These are phyloP conservation scores for Sphecodes monilicornis DNA, from an alignment of 2,888 invertebrate genomes.

Conservation along the genomic window DNA sequence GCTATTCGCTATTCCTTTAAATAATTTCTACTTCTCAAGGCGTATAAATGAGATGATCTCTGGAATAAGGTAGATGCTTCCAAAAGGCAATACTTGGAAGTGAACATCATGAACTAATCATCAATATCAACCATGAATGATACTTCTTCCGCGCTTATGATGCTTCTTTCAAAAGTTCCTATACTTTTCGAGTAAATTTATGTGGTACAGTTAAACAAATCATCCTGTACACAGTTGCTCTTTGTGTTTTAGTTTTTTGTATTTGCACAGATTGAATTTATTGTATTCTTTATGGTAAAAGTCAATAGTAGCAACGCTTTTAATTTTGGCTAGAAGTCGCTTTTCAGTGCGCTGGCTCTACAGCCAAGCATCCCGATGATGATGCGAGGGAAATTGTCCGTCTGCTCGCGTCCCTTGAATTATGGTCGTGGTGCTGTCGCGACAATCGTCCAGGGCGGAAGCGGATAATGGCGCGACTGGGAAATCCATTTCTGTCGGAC, in stretches of 20 bases:
- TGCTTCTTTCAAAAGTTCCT: no score
- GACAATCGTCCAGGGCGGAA: constrained; percentile 38
- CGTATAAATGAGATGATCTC: no score
- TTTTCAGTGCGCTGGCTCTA: not conserved
- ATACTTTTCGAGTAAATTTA: no score
- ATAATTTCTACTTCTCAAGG: no score
- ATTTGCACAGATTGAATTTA: not conserved
- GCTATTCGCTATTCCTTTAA: no score
- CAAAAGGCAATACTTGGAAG: no score
- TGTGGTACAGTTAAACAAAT: not conserved
- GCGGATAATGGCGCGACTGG: constrained; percentile 37
- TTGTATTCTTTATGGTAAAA: not conserved
- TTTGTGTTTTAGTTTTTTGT: not conserved
- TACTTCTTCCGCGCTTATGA: no score
- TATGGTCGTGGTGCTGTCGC: not conserved
- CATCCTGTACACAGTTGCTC: not conserved
- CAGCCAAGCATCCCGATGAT: not conserved
- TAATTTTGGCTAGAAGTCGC: not conserved
- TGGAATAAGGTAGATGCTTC: no score
- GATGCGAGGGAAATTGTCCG: constrained; percentile 19
- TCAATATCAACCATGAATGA: no score
- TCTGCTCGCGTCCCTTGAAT: not conserved
- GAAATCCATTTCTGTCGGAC: constrained; percentile 29
- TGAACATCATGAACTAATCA: no score
- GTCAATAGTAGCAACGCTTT: not conserved